Percentiles rank a stretch among this genome's conserved stretches.
phyloP scores from a whole-genome alignment of 2,888 invertebrate species.

The Stratiomys singularior region DNA sequence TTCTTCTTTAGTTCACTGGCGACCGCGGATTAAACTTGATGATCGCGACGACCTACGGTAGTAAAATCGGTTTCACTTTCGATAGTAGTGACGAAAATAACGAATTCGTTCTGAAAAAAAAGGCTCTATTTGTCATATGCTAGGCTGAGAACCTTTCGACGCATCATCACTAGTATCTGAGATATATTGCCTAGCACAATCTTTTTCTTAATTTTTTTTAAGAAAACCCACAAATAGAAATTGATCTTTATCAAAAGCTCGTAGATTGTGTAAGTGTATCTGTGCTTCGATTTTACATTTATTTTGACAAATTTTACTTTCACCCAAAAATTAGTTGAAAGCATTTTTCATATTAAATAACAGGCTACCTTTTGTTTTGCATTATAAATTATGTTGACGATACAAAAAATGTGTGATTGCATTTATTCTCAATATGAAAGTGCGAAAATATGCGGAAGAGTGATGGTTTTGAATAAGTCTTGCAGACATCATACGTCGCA shows the following conservation, averaged over 20 bases:
- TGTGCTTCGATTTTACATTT: not conserved
- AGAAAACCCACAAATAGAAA: too few species aligned
- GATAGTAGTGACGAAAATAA: not conserved
- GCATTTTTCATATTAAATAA: not conserved
- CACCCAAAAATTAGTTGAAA: not conserved
- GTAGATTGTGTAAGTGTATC: not conserved
- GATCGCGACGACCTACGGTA: not conserved
- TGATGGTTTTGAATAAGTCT: too few species aligned
- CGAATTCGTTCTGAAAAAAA: too few species aligned
- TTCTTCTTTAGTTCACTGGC: conserved; percentile 20
- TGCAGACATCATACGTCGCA: too few species aligned
- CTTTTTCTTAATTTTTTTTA: too few species aligned
- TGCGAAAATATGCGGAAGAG: not conserved
- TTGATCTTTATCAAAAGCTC: not conserved
- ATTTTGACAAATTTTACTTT: conserved; percentile 16
- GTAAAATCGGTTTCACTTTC: not conserved
- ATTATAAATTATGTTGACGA: too few species aligned
- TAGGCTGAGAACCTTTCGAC: too few species aligned
- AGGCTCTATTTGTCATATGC: too few species aligned
- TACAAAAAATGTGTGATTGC: too few species aligned
- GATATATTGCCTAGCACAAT: too few species aligned
- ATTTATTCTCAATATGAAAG: not conserved
- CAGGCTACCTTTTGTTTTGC: too few species aligned
- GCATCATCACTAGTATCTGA: too few species aligned
- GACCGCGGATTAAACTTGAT: conserved; percentile 18